Percentiles rank a stretch among this genome's conserved stretches.
These are phyloP conservation scores for Bambusicola thoracicus DNA, from an alignment of 2,113 vertebrate genomes.

Conservation along the genomic window DNA sequence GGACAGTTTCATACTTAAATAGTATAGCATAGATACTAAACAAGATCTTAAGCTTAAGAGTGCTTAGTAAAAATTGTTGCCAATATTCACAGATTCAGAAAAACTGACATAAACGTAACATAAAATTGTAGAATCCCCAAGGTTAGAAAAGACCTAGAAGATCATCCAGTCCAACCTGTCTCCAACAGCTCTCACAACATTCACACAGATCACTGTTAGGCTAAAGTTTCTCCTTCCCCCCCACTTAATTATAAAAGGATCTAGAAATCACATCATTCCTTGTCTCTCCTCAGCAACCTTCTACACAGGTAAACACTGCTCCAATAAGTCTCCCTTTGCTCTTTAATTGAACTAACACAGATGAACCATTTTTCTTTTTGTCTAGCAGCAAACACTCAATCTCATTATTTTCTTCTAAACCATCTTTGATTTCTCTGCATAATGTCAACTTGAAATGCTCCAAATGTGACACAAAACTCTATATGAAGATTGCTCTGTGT, in stretches of 20 bases:
- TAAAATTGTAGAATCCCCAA: too few species aligned
- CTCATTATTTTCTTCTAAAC: neutral
- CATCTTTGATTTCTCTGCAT: neutral
- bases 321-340: neutral
- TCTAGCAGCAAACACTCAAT: neutral
- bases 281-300: neutral
- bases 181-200: neutral
- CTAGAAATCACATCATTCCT: neutral
- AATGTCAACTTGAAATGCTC: neutral
- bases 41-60: neutral
- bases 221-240: neutral
- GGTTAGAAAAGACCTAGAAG: too few species aligned
- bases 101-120: neutral
- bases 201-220: neutral
- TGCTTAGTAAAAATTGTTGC: neutral
- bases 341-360: neutral
- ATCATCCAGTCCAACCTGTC: too few species aligned
- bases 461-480: neutral
- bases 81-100: neutral
- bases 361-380: neutral
- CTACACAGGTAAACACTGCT: neutral
- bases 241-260: neutral
- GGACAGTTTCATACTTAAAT: neutral
- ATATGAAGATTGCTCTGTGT: neutral
- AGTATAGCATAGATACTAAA: neutral